Base-by-base conservation (phyloP, 30 jellyfish, hydroid and myxozoan species). In the Chrysaora quinquecirrha region DNA sequence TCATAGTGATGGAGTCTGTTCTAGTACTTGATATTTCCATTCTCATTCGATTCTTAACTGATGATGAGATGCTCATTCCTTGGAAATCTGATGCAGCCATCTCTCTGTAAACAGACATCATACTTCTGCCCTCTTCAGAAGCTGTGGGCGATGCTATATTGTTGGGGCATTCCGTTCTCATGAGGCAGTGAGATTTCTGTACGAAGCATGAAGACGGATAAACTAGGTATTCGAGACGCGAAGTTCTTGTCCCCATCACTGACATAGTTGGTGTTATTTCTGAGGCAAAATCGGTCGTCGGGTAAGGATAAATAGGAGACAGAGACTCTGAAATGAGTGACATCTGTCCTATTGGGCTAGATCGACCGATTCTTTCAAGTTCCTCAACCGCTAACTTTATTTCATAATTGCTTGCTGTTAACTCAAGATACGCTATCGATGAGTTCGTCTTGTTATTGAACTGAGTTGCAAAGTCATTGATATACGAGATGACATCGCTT, bases 191-290 rank as follows among this genome's bases (percentile, higher is more conserved):
- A 16, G 68, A 52, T 19, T 19, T 52, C 25, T 10, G 29, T 9
- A 52, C 68, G 25, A 52, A 52, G 29, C 68, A 52, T 25, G 68
- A 52, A 3, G 68, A 52, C 4, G 68, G 29, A 19, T 52, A 52
- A 20, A 52, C 68, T 3, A 52, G 6, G 54, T 38, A 38, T 14
- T 3, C 6, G 6, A 38, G 14, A 6, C 11, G 6, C 54, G 14
- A 3, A 3, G 54, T 38, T 38, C 14, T 38, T 38, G 54, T 3
- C 6, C 6, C 6, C 54, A 38, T 3, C 14, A 14, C 14, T 38
- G 54, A 3, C 14, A 14, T 38, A 3, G 54, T 38, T 38, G 54
- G 54, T 38, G 54, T 14, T 38, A 38, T 38, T 38, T 38, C 54
- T 6, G 54, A 38, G 14, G 14, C 54, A 14, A 3, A 3, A 38